phyloP scores from a whole-genome alignment of 2,113 vertebrate species.

The Sciurus niger region DNA sequence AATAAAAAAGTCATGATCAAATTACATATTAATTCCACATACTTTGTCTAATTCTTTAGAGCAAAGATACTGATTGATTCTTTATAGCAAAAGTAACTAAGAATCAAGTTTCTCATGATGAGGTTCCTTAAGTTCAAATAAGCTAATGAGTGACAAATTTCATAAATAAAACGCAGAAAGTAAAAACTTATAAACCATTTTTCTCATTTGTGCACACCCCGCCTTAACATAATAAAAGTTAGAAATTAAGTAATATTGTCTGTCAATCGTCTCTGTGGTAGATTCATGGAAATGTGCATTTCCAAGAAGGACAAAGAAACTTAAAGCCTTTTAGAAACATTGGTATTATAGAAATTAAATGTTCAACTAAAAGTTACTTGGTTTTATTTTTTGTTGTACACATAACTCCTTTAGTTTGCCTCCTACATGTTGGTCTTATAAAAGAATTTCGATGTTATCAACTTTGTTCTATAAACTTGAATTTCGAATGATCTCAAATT shows the following conservation, averaged over 20 bases:
- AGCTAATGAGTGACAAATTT: background rate
- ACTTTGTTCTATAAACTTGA: background rate
- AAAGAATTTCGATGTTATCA: background rate
- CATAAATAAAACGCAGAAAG: background rate
- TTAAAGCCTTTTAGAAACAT: background rate
- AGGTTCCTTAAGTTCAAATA: background rate
- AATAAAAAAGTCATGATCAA: background rate
- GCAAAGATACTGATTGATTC: background rate
- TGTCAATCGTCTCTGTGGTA: background rate
- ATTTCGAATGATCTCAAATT: conserved; percentile 17
- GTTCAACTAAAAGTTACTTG: background rate
- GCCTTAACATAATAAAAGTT: background rate
- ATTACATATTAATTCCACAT: background rate
- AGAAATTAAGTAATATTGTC: background rate
- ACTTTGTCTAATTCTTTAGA: background rate
- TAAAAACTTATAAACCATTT: background rate
- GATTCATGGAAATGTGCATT: background rate
- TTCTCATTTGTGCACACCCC: background rate
- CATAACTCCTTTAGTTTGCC: background rate
- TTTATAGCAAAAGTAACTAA: background rate
- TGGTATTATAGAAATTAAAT: background rate
- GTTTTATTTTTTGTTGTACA: background rate
- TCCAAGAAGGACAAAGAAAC: background rate
- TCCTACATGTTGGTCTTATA: background rate
- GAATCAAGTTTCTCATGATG: background rate